Conservation (phyloP, 2,113 vertebrate genomes). For the Cyrtonyx montezumae region DNA sequence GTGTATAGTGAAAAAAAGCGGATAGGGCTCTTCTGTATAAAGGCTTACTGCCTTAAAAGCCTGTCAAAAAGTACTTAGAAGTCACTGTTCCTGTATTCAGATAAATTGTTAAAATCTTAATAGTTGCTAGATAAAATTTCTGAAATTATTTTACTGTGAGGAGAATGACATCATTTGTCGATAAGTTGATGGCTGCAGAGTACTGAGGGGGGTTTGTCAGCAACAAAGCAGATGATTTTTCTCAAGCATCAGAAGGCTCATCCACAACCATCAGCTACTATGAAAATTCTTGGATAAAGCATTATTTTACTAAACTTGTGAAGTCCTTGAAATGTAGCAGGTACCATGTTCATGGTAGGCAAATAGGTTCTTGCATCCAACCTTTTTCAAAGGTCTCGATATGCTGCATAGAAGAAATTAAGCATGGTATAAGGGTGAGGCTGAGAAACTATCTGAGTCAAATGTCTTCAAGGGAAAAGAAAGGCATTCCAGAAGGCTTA, state of each 20-base stretch:
- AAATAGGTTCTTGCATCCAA: background rate
- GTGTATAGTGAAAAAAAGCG: background rate
- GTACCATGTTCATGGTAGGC: background rate
- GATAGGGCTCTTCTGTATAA: rapidly evolving
- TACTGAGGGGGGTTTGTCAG: background rate
- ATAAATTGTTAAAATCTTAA: background rate
- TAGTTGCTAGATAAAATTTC: background rate
- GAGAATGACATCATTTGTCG: background rate
- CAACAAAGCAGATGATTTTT: background rate
- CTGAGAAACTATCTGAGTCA: background rate
- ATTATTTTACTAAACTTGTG: background rate
- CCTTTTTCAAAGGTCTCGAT: background rate
- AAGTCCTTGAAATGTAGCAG: background rate
- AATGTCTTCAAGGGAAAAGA: background rate
- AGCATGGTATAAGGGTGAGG: background rate
- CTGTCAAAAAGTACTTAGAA: background rate
- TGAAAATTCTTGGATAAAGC: background rate
- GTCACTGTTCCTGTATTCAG: background rate
- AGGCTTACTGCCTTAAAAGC: background rate
- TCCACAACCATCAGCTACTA: background rate
- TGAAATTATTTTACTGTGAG: background rate
- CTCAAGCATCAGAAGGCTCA: background rate
- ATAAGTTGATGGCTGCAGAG: background rate
- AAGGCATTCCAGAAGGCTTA: background rate
- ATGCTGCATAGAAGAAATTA: background rate